phyloP scores from a whole-genome alignment of 1,140 invertebrate species.

The Rhopalosiphum maidis region DNA sequence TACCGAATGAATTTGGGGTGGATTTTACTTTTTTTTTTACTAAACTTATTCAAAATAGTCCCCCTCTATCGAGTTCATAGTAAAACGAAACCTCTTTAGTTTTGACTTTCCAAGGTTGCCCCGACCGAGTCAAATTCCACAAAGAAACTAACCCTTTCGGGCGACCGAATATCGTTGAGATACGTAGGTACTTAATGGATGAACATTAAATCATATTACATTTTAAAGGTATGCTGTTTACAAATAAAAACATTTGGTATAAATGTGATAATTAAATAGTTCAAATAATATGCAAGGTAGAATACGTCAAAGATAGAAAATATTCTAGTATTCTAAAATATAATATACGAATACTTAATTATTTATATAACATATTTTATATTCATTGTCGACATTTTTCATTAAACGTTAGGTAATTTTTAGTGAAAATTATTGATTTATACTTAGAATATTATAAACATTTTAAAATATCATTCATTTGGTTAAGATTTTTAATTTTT shows the following conservation, averaged over 20 bases:
- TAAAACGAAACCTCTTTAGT: slow-evolving; percentile 51
- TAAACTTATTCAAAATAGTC: slow-evolving; percentile 9
- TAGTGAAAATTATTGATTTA: no score
- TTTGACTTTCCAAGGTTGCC: neutral
- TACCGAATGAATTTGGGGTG: slow-evolving; percentile 13
- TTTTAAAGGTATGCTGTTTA: neutral
- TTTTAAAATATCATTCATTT: neutral
- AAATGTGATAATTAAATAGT: neutral
- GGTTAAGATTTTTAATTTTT: neutral
- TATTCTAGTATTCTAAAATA: neutral
- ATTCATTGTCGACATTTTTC: no score
- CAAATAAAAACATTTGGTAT: neutral
- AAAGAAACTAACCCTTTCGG: slow-evolving; percentile 46
- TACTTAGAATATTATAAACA: neutral
- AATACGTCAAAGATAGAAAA: neutral
- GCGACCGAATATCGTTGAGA: neutral
- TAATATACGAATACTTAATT: neutral
- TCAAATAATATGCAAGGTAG: neutral
- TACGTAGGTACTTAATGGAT: neutral
- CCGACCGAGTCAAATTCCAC: slow-evolving; percentile 3
- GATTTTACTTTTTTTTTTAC: neutral
- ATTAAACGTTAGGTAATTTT: no score
- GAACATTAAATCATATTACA: neutral
- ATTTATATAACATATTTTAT: neutral
- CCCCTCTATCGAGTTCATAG: neutral